Evolutionary conservation across 2,797 vertebrate genomes (phyloP).

Genomic region (Anguilla megastoma): DNA sequence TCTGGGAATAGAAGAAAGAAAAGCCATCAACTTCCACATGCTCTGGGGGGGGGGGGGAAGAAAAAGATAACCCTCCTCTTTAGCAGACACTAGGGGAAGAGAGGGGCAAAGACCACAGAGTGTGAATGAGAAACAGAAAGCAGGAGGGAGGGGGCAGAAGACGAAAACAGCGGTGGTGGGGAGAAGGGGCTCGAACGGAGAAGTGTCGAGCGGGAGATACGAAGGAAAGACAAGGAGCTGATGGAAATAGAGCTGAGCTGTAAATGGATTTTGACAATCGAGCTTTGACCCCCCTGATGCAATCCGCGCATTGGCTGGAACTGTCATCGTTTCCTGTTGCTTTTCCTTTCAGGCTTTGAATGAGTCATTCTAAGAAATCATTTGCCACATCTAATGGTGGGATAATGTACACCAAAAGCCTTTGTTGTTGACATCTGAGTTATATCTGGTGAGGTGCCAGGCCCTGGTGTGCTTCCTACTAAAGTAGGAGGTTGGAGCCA

Average conservation of each 20-base stretch:
- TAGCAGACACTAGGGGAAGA: background rate
- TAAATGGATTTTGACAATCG: slow-evolving; percentile 1
- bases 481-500: background rate
- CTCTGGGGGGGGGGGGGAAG: background rate
- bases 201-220: background rate
- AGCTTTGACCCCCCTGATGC: background rate
- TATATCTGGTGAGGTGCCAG: background rate
- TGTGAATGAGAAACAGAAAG: background rate
- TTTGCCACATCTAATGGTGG: background rate
- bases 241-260: background rate
- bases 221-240: background rate
- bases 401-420: background rate
- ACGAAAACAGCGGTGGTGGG: background rate
- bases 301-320: background rate
- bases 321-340: background rate
- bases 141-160: slow-evolving; percentile 2
- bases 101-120: background rate
- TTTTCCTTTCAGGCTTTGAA: background rate
- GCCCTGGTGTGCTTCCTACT: background rate
- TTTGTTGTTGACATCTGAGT: background rate
- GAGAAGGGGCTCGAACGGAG: background rate
- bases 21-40: background rate
- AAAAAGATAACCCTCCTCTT: background rate
- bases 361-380: background rate
- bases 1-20: background rate